Base-by-base conservation (phyloP, 2,113 vertebrate genomes). In the Urocolius indicus region DNA sequence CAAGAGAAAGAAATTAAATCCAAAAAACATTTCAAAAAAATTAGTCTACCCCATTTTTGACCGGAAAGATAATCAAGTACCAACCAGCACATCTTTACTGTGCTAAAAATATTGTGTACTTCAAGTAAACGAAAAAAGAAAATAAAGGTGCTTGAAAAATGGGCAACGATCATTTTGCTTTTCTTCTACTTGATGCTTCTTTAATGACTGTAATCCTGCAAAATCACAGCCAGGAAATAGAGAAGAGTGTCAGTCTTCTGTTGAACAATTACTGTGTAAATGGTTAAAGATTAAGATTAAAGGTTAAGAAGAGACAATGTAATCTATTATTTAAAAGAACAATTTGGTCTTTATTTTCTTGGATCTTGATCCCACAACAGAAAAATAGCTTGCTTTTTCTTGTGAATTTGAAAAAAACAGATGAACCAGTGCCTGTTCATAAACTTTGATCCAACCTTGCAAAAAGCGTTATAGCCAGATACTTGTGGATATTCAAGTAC, bases 151-250 rank as follows among this genome's bases (percentile, higher is more conserved):
- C 48, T 91, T 94, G 81, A 89, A 91, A 96, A 96, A 96, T 77
- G 59, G 22, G 6, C 71, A 80, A 54, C 54, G 71, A 90, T 76
- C 67, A 46, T 58, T 93, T 76, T 66, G 12, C 46, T 62, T 58
- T 84, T 81, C 71, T 91, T 87, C 57, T 89, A 67, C 78, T 78
- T 94, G 94, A 95, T 96, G 93, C 83, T 80, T 91, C 66, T 68
- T 95, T 95, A 96, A 91, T 90, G 81, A 46, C 43, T 94, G 36
- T 71, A 95, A 83, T 93, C 94, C 89, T 95, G 57, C 71, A 87
- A 62, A 54, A 92, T 76, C 88, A 80, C 79, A 90, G 83, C 63
- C 71, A 92, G 88, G 82, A 96, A 95, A 94, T 4, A 73, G 85
- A 76, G 88, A 84, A 92, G 17, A 85, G 16, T 89, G 81, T 89